phyloP scores from a whole-genome alignment of 2,888 invertebrate genomes.

The Endomychus coccineus region DNA sequence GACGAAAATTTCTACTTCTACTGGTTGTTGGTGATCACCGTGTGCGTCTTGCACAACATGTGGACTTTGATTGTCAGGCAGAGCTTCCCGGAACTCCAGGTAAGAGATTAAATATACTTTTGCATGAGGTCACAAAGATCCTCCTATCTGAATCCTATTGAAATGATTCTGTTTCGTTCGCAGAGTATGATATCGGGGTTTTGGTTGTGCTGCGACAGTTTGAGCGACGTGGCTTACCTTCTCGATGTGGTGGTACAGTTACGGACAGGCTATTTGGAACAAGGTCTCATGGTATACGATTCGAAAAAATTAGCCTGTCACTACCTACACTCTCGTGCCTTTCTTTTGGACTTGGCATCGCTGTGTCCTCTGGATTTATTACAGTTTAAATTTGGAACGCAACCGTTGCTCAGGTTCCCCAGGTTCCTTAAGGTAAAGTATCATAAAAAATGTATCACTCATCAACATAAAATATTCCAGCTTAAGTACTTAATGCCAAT shows the following conservation, averaged over 20 bases:
- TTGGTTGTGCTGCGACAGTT: constrained; percentile 76
- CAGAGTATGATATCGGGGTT: constrained; percentile 56
- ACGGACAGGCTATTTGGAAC: constrained; percentile 90
- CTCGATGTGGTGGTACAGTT: constrained; percentile 86
- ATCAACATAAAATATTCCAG: too few relatives aligned
- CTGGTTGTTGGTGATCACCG: constrained; percentile 84
- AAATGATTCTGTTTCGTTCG: too few relatives aligned
- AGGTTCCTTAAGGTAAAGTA: constrained; percentile 70
- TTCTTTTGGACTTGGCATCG: constrained; percentile 75
- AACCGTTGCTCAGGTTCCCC: constrained; percentile 83
- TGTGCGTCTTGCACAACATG: constrained; percentile 87
- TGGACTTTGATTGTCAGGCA: constrained; percentile 94
- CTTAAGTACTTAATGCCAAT: too few relatives aligned
- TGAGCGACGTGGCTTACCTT: constrained; percentile 82
- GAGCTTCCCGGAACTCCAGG: constrained; percentile 86
- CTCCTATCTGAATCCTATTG: too few relatives aligned
- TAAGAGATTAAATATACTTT: constrained; percentile 23
- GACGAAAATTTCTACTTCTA: constrained; percentile 95
- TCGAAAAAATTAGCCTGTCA: constrained; percentile 83
- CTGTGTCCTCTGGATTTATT: constrained; percentile 81
- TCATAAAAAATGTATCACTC: background rate
- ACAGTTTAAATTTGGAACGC: constrained; percentile 69
- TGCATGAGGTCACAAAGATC: too few relatives aligned
- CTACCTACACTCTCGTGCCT: constrained; percentile 77
- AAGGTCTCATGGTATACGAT: constrained; percentile 91